Evolutionary conservation across 2,797 vertebrate genomes (phyloP).

Genomic region (Mormyrus hasselquistii): DNA sequence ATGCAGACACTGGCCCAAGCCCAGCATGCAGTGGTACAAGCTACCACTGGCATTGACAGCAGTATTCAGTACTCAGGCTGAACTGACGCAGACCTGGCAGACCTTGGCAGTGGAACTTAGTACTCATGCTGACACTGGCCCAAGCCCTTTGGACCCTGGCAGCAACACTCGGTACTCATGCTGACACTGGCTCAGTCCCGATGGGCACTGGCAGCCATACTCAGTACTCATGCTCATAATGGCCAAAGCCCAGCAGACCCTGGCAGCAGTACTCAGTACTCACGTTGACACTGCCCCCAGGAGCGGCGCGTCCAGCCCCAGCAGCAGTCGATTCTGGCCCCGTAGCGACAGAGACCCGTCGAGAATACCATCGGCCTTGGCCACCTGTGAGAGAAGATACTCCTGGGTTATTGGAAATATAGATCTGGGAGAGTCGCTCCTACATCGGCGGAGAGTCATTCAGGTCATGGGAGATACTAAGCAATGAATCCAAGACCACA

Average conservation of each 20-base stretch:
- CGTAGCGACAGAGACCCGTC: conserved; percentile 73
- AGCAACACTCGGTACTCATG: conserved; percentile 82
- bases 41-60: conserved; percentile 58
- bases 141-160: conserved; percentile 71
- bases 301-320: conserved; percentile 77
- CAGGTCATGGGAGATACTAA: not conserved
- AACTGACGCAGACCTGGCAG: conserved; percentile 65
- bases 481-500: not conserved
- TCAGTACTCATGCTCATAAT: conserved; percentile 77
- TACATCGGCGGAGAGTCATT: not conserved
- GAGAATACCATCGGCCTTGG: conserved; percentile 51
- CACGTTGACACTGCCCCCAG: conserved; percentile 78
- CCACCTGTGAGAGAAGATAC: conserved; percentile 56
- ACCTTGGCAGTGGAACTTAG: conserved; percentile 81
- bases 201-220: conserved; percentile 73
- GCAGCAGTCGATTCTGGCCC: conserved; percentile 78
- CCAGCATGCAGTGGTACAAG: conserved; percentile 76
- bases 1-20: conserved; percentile 76
- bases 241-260: conserved; percentile 67
- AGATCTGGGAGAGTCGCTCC: not conserved
- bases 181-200: conserved; percentile 55
- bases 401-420: not conserved
- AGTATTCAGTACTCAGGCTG: conserved; percentile 78
- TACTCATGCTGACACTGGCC: conserved; percentile 84
- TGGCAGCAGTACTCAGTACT: conserved; percentile 80